Conservation (phyloP, 2,797 vertebrate genomes). For the Centroberyx gerrardi region DNA sequence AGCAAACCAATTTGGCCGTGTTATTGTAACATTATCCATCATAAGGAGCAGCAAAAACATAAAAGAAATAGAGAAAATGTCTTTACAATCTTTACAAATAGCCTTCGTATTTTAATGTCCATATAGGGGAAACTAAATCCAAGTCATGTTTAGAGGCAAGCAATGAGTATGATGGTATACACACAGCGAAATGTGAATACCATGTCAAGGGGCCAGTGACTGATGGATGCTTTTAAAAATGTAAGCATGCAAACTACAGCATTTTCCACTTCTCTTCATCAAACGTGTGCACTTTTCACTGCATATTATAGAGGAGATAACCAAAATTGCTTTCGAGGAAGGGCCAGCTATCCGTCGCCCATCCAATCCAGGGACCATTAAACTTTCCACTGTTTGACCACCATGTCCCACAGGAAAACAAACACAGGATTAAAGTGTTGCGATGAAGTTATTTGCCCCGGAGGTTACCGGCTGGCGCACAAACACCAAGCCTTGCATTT, state of each 20-base stretch:
- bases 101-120: constrained; percentile 16
- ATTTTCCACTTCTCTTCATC: constrained; percentile 52
- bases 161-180: not conserved
- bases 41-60: constrained; percentile 19
- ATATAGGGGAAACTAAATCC: constrained; percentile 23
- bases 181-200: constrained; percentile 19
- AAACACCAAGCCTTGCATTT: constrained; percentile 54
- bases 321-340: constrained; percentile 53
- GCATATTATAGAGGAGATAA: constrained; percentile 44
- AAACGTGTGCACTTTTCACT: constrained; percentile 30
- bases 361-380: constrained; percentile 51
- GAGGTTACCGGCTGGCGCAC: constrained; percentile 58
- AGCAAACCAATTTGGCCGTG: constrained; percentile 44
- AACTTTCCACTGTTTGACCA: constrained; percentile 72
- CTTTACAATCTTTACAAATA: constrained; percentile 28
- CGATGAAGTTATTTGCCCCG: constrained; percentile 76
- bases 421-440: constrained; percentile 77
- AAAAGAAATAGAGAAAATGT: constrained; percentile 1
- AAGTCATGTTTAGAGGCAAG: constrained; percentile 28
- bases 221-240: constrained; percentile 29
- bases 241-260: constrained; percentile 43
- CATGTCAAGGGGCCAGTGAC: constrained; percentile 18
- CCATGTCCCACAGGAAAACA: constrained; percentile 73
- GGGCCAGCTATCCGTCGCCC: constrained; percentile 38
- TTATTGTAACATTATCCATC: constrained; percentile 50